A percentile compares a stretch with the other conserved stretches of the same genome.
Conservation (phyloP, 2,888 invertebrate species). For the Acronicta psi region DNA sequence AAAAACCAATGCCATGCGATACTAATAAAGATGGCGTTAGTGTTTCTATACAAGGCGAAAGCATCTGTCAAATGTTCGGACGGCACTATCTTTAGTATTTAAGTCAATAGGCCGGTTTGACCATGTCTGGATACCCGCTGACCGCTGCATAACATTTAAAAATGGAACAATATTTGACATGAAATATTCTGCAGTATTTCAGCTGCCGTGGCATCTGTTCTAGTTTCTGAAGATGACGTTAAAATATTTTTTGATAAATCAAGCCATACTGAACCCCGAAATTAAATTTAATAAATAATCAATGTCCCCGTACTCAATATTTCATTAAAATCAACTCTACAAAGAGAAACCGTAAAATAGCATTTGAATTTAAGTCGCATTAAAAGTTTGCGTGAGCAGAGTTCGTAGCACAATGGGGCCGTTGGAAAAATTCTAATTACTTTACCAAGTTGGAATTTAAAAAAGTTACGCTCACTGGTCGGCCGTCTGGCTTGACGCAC, state of each 20-base stretch:
- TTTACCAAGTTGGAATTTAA: slow-evolving; percentile 83
- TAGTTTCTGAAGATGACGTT: neutral
- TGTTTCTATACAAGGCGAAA: no score
- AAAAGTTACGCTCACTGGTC: slow-evolving; percentile 77
- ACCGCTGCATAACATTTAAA: no score
- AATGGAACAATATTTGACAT: no score
- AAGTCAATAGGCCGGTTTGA: no score
- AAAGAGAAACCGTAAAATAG: slow-evolving; percentile 83
- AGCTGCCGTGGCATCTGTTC: no score
- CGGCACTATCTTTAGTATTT: no score
- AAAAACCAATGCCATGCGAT: no score
- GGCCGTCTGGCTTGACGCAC: slow-evolving; percentile 65
- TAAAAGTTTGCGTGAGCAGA: slow-evolving; percentile 86
- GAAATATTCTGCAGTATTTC: no score
- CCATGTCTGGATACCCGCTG: no score
- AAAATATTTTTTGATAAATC: slow-evolving; percentile 3
- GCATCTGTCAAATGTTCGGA: no score
- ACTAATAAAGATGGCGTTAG: no score
- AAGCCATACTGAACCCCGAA: neutral
- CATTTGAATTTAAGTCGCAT: slow-evolving; percentile 87
- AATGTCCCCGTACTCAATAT: slow-evolving; percentile 65
- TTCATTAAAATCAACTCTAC: slow-evolving; percentile 79
- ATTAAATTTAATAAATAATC: slow-evolving; percentile 53
- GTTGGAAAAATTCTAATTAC: slow-evolving; percentile 87
- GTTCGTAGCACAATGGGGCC: slow-evolving; percentile 83